Percentiles rank a stretch among this genome's conserved stretches.
Conservation (phyloP, 2,113 vertebrate genomes). For the Leucopsar rothschildi region DNA sequence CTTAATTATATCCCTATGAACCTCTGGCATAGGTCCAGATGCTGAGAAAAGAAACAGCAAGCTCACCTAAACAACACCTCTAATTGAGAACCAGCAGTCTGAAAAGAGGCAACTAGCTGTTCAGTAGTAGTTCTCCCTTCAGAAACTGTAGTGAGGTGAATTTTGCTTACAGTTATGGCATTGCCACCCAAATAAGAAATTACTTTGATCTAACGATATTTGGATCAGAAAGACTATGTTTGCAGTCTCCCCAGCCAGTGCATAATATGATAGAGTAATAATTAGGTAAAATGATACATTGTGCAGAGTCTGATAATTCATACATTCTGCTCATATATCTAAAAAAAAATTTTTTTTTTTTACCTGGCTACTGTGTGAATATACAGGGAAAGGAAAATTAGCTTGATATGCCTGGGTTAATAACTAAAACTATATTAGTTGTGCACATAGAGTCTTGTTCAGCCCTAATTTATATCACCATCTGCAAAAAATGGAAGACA, state of each 20-base stretch:
- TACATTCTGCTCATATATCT: not conserved
- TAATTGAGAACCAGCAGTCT: not conserved
- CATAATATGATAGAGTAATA: not conserved
- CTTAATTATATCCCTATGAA: slow-evolving; percentile 51
- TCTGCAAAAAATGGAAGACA: not conserved
- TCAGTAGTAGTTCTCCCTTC: not conserved
- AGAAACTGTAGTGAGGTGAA: not conserved
- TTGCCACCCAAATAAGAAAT: not conserved
- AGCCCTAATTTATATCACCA: not conserved
- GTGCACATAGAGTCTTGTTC: not conserved
- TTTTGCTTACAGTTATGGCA: not conserved
- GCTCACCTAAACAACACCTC: not conserved
- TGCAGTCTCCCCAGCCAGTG: not conserved
- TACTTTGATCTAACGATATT: not conserved
- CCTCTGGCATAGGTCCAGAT: not conserved
- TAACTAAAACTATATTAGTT: not conserved
- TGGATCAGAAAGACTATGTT: not conserved
- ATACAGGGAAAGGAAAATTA: not conserved
- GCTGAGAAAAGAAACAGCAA: slow-evolving; percentile 4
- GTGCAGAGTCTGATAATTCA: not conserved
- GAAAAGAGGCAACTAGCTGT: not conserved
- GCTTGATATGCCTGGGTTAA: not conserved
- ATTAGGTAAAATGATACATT: not conserved
- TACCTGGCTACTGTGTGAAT: not conserved
- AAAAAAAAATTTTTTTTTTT: not conserved